Conservation (phyloP, 2,113 vertebrate genomes). For the Paramormyrops kingsleyae region DNA sequence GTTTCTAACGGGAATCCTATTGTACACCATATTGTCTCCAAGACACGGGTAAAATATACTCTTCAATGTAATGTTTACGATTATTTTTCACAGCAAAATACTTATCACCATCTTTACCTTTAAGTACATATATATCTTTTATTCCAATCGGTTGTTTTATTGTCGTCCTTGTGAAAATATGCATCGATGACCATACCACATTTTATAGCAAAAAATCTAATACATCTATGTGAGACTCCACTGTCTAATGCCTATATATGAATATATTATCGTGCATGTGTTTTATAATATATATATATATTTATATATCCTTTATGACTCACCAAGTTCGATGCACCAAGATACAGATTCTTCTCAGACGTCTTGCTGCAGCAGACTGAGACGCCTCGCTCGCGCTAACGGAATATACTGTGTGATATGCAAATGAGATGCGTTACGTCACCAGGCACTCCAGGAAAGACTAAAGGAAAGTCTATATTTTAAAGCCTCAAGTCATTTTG, state of each 20-base stretch:
- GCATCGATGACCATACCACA: neutral
- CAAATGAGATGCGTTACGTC: constrained; percentile 63
- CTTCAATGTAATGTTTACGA: neutral
- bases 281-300: neutral
- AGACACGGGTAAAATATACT: neutral
- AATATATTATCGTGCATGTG: neutral
- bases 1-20: constrained; percentile 4
- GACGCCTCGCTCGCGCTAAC: constrained; percentile 40
- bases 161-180: neutral
- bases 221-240: neutral
- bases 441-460: constrained; percentile 23
- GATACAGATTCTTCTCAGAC: constrained; percentile 23
- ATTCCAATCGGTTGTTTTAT: neutral
- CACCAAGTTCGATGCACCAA: constrained; percentile 41
- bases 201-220: neutral
- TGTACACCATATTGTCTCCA: constrained; percentile 6
- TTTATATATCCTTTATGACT: constrained; percentile 25
- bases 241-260: neutral
- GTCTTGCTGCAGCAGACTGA: constrained; percentile 52
- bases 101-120: neutral
- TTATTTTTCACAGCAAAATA: neutral
- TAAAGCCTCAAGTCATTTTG: neutral
- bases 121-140: neutral
- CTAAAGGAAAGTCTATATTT: neutral
- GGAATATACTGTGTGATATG: constrained; percentile 59